phyloP scores from a whole-genome alignment of 2,797 vertebrate genomes.

The Mormyrops attenuatus region DNA sequence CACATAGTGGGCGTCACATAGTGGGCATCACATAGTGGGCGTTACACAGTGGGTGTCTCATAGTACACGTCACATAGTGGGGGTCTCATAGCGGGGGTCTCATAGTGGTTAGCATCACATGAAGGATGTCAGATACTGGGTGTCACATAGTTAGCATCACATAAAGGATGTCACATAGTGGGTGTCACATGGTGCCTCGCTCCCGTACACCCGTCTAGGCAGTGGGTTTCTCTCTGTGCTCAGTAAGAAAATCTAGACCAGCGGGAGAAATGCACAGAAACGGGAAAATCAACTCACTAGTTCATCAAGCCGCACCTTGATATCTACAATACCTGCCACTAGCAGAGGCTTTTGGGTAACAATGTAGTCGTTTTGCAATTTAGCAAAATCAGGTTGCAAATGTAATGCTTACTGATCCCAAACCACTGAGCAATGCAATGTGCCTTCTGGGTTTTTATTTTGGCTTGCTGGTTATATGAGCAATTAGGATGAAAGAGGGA shows the following conservation, averaged over 20 bases:
- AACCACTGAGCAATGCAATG: not conserved
- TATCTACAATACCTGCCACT: not conserved
- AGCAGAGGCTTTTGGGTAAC: not conserved
- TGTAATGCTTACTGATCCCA: not conserved
- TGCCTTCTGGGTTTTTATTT: not conserved
- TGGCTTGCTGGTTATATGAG: not conserved
- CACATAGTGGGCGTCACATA: not conserved
- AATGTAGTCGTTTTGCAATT: not conserved
- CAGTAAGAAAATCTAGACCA: not conserved
- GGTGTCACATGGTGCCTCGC: not conserved
- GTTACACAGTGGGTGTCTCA: not conserved
- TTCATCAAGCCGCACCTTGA: not conserved
- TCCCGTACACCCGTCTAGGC: not conserved
- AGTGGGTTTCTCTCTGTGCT: not conserved
- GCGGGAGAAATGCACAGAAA: not conserved
- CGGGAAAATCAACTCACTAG: not conserved
- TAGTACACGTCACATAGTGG: not conserved
- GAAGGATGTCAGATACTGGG: not conserved
- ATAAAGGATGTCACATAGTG: not conserved
- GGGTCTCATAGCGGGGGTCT: not conserved
- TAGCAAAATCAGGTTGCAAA: not conserved
- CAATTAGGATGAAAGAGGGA: not conserved
- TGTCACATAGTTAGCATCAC: not conserved
- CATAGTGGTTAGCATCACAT: not conserved
- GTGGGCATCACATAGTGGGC: not conserved